Percentiles rank a stretch among this genome's conserved stretches.
Conservation (phyloP, 92 coral and sea anemone species). For the Epizoanthus rinbou region DNA sequence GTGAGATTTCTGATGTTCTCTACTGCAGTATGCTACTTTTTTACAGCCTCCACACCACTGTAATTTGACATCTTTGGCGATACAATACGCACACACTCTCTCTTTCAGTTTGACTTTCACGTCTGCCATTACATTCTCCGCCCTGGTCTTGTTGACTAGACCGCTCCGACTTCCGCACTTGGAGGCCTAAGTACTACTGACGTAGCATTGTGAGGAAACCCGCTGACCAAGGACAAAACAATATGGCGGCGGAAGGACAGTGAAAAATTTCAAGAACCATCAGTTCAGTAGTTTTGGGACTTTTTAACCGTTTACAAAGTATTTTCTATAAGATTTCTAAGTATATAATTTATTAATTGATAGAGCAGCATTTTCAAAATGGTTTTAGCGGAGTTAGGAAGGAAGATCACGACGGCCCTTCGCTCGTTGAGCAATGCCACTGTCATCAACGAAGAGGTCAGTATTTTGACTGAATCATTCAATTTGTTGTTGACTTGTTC, state of each 20-base stretch:
- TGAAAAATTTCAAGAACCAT: neutral
- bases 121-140: constrained; percentile 50
- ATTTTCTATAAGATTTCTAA: neutral
- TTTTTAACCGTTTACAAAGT: neutral
- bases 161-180: neutral
- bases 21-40: constrained; percentile 66
- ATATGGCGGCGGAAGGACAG: constrained; percentile 38
- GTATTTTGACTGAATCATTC: neutral
- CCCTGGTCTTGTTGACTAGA: neutral
- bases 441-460: constrained; percentile 95
- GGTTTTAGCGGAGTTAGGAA: constrained; percentile 99
- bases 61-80: constrained; percentile 39
- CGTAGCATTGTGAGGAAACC: constrained; percentile 35
- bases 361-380: constrained; percentile 56
- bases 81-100: constrained; percentile 65
- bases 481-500: neutral
- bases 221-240: constrained; percentile 27
- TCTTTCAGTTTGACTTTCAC: neutral
- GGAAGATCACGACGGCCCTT: constrained; percentile 95
- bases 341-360: constrained; percentile 2
- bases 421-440: constrained; percentile 98
- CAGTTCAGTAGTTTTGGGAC: neutral
- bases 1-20: constrained; percentile 75
- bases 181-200: constrained; percentile 37
- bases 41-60: constrained; percentile 80